Base-by-base conservation (phyloP, 1,140 invertebrate genomes). In the Heterodera carotae region DNA sequence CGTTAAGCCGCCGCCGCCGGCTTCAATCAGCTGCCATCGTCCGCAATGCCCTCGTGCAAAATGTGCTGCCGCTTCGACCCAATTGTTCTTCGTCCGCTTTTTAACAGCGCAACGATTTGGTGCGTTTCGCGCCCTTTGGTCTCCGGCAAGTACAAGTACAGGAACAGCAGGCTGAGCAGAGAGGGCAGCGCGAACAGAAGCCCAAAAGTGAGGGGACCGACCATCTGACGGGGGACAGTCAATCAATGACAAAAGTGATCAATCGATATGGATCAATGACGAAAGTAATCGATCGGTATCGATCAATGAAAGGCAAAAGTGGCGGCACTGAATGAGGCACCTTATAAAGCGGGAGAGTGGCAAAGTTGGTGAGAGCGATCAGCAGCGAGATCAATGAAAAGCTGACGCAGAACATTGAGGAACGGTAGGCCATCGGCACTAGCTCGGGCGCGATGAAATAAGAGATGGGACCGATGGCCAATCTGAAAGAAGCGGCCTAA, bases 391-490 rank as follows among this genome's bases (percentile, higher is more conserved):
- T 85, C 31, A 86, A 43, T 8, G 76, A 75, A 59, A 79, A 88
- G 77, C 86, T 85, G 22, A 85, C 22, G 67, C 84, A 85, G 76
- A 88, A 88, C 76, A 85, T 84, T 10, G 68, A 84, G 5, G 84
- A 87, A 27, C 84, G 76, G 59, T 87, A 34, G 31, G 78, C 62
- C 8, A 84, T 60, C 31, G 84, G 84, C 60, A 84, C 85, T 6
- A 86, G 67, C 73, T 86, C 84, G 7, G 84, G 74, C 25, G 79
- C 86, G 36, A 86, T 79, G 43, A 87, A 86, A 82, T 85, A 88
- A 4, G 84, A 77, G 15, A 86, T 85, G 2, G 86, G 84, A 1
- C 84, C 84, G 56, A 86, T 75, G 68, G 82, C 86, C 27, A 84
- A 22, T 34, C 83, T 84, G 70, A 80, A 84, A 69, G 7, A 25